A percentile compares a stretch with the other conserved stretches of the same genome.
Conservation (phyloP, 2,888 invertebrate species). For the Tetheella fluctuosa region DNA sequence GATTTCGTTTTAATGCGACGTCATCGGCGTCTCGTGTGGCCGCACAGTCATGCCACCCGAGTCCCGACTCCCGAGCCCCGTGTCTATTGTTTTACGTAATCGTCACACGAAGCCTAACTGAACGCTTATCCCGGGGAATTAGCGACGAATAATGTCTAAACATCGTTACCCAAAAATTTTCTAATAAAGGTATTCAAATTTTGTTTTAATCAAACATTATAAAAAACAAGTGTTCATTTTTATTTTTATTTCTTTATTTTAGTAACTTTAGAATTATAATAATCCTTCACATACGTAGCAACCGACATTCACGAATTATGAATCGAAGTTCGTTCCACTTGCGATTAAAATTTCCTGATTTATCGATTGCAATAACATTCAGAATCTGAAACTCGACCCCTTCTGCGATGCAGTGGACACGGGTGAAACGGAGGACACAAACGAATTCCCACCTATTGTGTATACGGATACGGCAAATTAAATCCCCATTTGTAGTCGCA, state of each 20-base stretch:
- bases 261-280: too few relatives aligned
- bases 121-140: conserved; percentile 39
- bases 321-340: neutral
- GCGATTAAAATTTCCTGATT: neutral
- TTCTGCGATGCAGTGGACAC: conserved; percentile 48
- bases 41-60: conserved; percentile 54
- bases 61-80: conserved; percentile 20
- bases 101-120: conserved; percentile 33
- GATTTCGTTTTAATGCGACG: conserved; percentile 82
- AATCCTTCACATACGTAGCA: too few relatives aligned
- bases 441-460: conserved; percentile 71
- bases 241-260: too few relatives aligned
- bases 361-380: neutral
- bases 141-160: conserved; percentile 16
- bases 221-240: too few relatives aligned
- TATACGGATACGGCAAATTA: conserved; percentile 76
- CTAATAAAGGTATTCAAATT: too few relatives aligned
- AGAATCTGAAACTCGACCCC: conserved; percentile 8
- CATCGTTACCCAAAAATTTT: neutral
- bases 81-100: conserved; percentile 51
- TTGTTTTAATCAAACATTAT: too few relatives aligned
- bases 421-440: conserved; percentile 47
- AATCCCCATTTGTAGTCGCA: conserved; percentile 76
- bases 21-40: conserved; percentile 78
- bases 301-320: neutral